A percentile compares a stretch with the other conserved stretches of the same genome.
Evolutionary conservation across 2,113 vertebrate species (phyloP).

Genomic region (Pterocles orientalis): DNA sequence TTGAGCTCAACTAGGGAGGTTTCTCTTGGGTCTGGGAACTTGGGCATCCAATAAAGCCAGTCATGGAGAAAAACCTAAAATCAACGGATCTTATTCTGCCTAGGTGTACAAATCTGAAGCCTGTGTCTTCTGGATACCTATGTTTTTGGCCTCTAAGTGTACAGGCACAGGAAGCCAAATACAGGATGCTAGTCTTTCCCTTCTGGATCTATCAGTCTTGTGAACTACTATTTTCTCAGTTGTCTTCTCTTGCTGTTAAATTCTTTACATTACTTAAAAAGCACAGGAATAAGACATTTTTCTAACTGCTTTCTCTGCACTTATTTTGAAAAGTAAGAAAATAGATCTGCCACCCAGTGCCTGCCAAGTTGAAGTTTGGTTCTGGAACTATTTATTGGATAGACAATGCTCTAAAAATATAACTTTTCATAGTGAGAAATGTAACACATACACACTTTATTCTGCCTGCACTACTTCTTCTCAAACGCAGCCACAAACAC

Average conservation of each 20-base stretch:
- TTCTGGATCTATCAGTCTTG: neutral
- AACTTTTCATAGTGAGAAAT: neutral
- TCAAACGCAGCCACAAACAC: neutral
- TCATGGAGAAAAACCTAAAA: neutral
- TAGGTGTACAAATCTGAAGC: neutral
- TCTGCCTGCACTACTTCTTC: neutral
- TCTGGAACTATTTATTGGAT: conserved; percentile 30
- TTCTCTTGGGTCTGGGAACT: neutral
- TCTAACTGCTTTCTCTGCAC: neutral
- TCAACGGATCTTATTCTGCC: neutral
- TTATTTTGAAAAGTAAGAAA: conserved; percentile 52
- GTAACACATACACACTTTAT: neutral
- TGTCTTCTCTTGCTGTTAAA: neutral
- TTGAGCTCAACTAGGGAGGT: neutral
- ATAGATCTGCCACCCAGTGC: conserved; percentile 10
- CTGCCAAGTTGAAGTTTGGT: conserved; percentile 49
- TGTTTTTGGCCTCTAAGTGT: neutral
- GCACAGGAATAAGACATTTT: neutral
- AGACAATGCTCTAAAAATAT: conserved; percentile 21
- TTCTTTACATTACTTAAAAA: neutral
- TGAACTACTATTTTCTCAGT: neutral
- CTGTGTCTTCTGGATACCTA: neutral
- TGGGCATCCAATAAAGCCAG: neutral
- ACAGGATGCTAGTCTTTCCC: neutral
- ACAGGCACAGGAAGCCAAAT: neutral